Evolutionary conservation across 2,113 vertebrate species (phyloP).

Genomic region (Perca schrenkii): DNA sequence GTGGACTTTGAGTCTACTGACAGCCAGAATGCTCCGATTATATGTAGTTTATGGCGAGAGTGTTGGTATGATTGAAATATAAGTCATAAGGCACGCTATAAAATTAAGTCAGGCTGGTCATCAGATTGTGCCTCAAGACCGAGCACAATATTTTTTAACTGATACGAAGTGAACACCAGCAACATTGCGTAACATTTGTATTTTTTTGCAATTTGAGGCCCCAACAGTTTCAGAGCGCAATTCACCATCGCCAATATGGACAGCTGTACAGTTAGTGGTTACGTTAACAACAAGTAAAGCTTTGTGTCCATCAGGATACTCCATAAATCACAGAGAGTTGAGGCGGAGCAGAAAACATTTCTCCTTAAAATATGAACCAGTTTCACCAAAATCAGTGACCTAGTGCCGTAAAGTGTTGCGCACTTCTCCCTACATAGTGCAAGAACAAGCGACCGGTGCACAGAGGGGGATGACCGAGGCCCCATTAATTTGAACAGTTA

Average conservation of each 20-base stretch:
- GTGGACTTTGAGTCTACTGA: constrained; percentile 1
- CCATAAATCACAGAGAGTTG: background rate
- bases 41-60: background rate
- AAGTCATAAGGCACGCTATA: too few species aligned
- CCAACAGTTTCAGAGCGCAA: too few species aligned
- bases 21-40: background rate
- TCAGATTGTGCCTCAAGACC: background rate
- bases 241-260: too few species aligned
- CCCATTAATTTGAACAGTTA: background rate
- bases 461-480: too few species aligned
- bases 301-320: background rate
- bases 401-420: too few species aligned
- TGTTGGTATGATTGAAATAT: background rate
- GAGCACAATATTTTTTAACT: background rate
- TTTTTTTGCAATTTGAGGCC: too few species aligned
- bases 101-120: background rate
- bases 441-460: too few species aligned
- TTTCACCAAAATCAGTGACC: background rate
- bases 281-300: constrained; percentile 39
- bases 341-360: background rate
- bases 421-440: too few species aligned
- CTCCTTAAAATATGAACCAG: background rate
- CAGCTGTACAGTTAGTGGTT: background rate
- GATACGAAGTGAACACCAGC: background rate
- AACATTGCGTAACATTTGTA: too few species aligned